Base-by-base conservation (phyloP, 2,113 vertebrate species). In the Tricholaema leucomelas region DNA sequence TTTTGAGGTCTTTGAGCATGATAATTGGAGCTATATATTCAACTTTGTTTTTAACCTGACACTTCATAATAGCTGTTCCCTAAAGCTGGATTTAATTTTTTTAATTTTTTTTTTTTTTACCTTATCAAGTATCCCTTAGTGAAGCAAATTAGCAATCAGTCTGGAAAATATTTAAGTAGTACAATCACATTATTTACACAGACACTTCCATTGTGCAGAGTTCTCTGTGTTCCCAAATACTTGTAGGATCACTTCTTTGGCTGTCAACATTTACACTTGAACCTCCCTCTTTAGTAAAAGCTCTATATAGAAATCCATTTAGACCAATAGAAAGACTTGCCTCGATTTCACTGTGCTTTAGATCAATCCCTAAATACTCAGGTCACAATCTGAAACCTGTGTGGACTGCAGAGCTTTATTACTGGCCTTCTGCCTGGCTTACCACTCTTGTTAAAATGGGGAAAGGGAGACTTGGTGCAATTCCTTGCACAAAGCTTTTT, bases 21-120 rank as follows among this genome's bases (percentile, higher is more conserved):
- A 59, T 87, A 93, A 92, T 95, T 87, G 87, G 84, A 48, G 86
- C 95, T 92, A 89, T 92, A 94, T 94, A 94, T 95, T 94, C 88
- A 88, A 33, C 67, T 93, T 92, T 85, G 44, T 61, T 95, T 96
- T 96, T 85, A 91, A 71, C 77, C 67, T 91, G 90, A 87, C 88
- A 92, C 89, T 81, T 95, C 33, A 18, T 89, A 93, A 86, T 88
- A 88, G 70, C 87, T 90, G 20, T 87, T 91, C 69, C 73, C 79
- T 92, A 74, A 92, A 91, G 77, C 90, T 78, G 91, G 79, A 13
- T 52, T 61, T 27, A 40, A 40, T 6, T 30, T 56, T 67, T 73
- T 50, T 91, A 20, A 6, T 44, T 44, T 15, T 56, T 65, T 28
- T 8, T 30, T 58, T 67, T 72, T 42, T 74, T 27, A 59, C 19